Percentiles rank a stretch among this genome's conserved stretches.
phyloP scores from a whole-genome alignment of 30 jellyfish, hydroid and myxozoan species.

The Nemopilema nomurai region DNA sequence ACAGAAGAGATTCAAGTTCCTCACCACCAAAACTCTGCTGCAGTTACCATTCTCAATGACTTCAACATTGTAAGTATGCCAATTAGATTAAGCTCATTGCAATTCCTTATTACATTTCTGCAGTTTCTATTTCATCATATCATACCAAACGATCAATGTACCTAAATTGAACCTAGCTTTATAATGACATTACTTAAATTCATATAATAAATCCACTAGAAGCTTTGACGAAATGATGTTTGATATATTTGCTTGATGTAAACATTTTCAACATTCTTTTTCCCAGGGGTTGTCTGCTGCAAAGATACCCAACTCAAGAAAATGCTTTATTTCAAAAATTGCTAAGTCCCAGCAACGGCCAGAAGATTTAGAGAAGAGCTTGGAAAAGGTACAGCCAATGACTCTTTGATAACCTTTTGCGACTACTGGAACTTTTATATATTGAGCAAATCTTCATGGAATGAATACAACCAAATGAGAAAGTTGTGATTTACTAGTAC shows the following conservation, averaged over 20 bases:
- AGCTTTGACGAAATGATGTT: too few species aligned
- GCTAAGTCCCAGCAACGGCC: neutral
- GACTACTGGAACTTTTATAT: neutral
- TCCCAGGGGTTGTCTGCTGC: neutral
- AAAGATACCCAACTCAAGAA: neutral
- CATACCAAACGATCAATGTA: too few species aligned
- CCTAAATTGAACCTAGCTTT: too few species aligned
- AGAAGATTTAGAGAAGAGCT: neutral
- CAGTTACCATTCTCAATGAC: conserved; percentile 1
- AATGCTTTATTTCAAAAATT: neutral
- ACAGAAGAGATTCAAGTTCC: conserved; percentile 17
- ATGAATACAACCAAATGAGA: neutral
- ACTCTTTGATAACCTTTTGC: neutral
- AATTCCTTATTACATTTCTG: too few species aligned
- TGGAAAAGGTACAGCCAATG: neutral
- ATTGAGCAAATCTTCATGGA: neutral
- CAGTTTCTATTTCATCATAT: too few species aligned
- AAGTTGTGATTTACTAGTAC: too few species aligned
- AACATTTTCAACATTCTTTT: neutral
- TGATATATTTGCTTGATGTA: too few species aligned
- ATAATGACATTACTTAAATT: too few species aligned
- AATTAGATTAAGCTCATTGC: too few species aligned
- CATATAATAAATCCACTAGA: too few species aligned
- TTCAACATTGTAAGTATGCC: conserved; percentile 25
- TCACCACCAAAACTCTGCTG: neutral